Evolutionary conservation across 2,888 invertebrate species (phyloP).

Genomic region (Microchrysa polita): DNA sequence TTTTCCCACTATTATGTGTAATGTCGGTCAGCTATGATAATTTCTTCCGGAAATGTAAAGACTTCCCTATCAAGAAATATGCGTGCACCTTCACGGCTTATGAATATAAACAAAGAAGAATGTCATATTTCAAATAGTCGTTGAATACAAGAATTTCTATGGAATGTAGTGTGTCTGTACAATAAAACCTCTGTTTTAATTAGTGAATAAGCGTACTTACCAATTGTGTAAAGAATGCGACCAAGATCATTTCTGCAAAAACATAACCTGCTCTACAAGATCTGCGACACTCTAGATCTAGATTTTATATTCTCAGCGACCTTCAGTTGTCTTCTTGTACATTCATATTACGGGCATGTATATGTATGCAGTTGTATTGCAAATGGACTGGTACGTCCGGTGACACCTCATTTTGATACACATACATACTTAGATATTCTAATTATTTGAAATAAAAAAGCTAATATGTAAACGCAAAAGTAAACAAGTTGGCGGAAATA

Average conservation of each 20-base stretch:
- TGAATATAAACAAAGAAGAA: too few species aligned
- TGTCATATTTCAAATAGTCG: too few species aligned
- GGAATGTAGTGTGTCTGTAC: constrained; percentile 16
- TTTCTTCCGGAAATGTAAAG: too few species aligned
- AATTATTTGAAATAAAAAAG: not conserved
- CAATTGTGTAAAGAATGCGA: constrained; percentile 4
- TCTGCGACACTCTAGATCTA: not conserved
- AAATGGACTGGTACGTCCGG: not conserved
- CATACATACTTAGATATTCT: too few species aligned
- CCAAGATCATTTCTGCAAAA: constrained; percentile 16
- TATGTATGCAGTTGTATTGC: not conserved
- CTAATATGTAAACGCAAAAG: too few species aligned
- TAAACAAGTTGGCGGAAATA: too few species aligned
- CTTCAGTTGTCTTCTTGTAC: constrained; percentile 31
- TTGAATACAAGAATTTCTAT: constrained; percentile 10
- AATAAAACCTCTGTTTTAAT: not conserved
- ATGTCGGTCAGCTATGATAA: too few species aligned
- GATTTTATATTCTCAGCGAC: constrained; percentile 29
- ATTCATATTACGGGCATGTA: not conserved
- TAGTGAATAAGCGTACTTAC: too few species aligned
- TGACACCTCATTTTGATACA: not conserved
- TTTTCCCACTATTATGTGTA: too few species aligned
- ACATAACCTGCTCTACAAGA: too few species aligned
- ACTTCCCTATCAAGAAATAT: too few species aligned
- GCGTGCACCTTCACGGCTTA: too few species aligned